Conservation (phyloP, 2,797 vertebrate species). For the Poecilia gillii region DNA sequence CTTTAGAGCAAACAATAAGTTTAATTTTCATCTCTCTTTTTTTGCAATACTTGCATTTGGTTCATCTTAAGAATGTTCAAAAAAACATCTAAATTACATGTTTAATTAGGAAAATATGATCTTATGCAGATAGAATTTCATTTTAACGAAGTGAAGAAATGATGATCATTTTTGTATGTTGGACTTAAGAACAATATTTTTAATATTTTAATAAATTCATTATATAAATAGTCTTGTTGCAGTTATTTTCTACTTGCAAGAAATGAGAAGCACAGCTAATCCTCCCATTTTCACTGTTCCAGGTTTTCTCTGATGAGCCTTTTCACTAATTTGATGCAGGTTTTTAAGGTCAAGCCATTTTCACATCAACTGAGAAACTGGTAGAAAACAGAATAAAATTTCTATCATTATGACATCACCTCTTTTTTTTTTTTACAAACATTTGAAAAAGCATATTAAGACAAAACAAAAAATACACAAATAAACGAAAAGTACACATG, state of each 20-base stretch:
- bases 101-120: not conserved
- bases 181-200: not conserved
- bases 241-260: not conserved
- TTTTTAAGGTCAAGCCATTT: not conserved
- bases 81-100: not conserved
- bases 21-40: not conserved
- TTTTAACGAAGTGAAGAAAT: not conserved
- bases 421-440: not conserved
- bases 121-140: not conserved
- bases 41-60: not conserved
- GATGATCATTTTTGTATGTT: not conserved
- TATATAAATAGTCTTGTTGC: not conserved
- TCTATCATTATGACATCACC: not conserved
- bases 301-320: not conserved
- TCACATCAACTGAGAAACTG: not conserved
- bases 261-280: not conserved
- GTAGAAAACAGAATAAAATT: not conserved
- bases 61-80: not conserved
- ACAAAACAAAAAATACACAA: not conserved
- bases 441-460: not conserved
- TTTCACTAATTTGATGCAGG: not conserved
- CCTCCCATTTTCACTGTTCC: not conserved
- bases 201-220: not conserved
- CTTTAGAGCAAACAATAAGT: not conserved
- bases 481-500: not conserved